Percentiles rank a stretch among this genome's conserved stretches.
phyloP scores from a whole-genome alignment of 2,113 vertebrate species.

The Epinephelus moara region DNA sequence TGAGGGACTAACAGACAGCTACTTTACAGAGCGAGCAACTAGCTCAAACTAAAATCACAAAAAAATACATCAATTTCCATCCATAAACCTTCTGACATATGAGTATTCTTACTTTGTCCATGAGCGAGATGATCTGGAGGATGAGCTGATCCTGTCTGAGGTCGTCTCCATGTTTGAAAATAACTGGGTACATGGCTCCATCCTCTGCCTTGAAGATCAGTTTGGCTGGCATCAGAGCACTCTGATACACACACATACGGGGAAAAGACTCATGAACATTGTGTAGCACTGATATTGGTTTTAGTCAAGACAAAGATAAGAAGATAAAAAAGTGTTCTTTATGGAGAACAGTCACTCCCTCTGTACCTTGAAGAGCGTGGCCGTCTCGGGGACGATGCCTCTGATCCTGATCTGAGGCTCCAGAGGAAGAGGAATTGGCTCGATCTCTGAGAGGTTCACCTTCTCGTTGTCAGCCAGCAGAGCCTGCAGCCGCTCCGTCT shows the following conservation, averaged over 20 bases:
- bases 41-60: too few species aligned
- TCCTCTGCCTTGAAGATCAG: constrained; percentile 97
- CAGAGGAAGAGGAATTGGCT: constrained; percentile 95
- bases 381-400: constrained; percentile 96
- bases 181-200: constrained; percentile 95
- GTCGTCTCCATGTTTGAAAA: constrained; percentile 98
- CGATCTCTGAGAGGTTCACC: constrained; percentile 96
- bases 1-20: too few species aligned
- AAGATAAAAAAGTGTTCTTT: too few species aligned
- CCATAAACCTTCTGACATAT: neutral
- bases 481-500: constrained; percentile 96
- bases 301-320: neutral
- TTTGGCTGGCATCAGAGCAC: constrained; percentile 98
- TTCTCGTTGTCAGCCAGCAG: constrained; percentile 97
- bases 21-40: too few species aligned
- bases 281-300: neutral
- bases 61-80: neutral
- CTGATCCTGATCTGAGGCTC: constrained; percentile 96
- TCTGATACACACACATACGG: constrained; percentile 79
- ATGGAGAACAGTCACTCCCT: neutral
- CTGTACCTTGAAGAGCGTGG: constrained; percentile 96
- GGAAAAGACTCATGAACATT: neutral
- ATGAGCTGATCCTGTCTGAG: constrained; percentile 98
- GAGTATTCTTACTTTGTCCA: constrained; percentile 91
- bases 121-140: constrained; percentile 98